Evolutionary conservation across 1,140 invertebrate genomes (phyloP).

Genomic region (Riptortus pedestris): DNA sequence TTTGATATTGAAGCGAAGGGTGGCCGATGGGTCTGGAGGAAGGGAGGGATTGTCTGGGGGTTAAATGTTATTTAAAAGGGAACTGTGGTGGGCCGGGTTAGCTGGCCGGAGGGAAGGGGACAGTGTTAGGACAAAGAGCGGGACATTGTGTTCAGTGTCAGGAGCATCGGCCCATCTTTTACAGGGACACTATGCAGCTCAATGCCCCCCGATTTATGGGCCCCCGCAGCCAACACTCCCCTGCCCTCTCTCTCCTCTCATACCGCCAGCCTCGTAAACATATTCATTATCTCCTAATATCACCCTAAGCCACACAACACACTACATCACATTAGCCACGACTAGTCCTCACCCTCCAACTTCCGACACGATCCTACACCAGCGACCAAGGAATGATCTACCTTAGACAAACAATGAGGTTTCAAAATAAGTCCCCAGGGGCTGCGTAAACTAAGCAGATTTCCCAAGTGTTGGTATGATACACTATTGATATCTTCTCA

Average conservation of each 20-base stretch:
- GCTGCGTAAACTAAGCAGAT: no score
- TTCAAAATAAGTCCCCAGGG: no score
- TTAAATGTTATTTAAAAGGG: slow-evolving; percentile 18
- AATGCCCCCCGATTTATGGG: slow-evolving; percentile 3
- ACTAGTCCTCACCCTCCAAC: no score
- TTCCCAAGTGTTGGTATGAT: no score
- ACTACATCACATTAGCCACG: neutral
- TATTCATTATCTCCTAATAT: neutral
- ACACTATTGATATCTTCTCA: no score
- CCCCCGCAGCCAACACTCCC: neutral
- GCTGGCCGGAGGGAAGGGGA: neutral
- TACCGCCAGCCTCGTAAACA: slow-evolving; percentile 1
- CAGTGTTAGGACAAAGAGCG: slow-evolving; percentile 2
- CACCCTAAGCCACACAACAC: neutral
- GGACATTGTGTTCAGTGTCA: slow-evolving; percentile 17
- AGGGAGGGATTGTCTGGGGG: neutral
- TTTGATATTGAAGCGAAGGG: neutral
- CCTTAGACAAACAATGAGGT: no score
- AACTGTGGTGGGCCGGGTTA: neutral
- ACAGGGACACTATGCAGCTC: neutral
- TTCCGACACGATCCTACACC: no score
- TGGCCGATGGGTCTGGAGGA: neutral
- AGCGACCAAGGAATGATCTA: no score
- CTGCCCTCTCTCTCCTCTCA: neutral
- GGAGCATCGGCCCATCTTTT: slow-evolving; percentile 11